These are phyloP conservation scores for Cecidostiba fungosa DNA, from an alignment of 2,888 invertebrate species.

Conservation along the genomic window DNA sequence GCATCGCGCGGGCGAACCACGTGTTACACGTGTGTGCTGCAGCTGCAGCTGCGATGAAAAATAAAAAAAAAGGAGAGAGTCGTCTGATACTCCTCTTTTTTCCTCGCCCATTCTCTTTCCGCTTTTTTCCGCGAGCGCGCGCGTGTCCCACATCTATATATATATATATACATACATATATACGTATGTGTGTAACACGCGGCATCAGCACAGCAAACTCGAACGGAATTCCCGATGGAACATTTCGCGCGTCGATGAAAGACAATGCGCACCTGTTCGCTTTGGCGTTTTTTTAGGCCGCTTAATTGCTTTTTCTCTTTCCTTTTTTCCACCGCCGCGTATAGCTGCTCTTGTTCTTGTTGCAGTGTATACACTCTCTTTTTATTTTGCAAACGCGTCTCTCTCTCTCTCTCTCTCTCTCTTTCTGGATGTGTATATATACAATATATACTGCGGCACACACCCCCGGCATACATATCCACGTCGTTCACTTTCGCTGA, in stretches of 20 bases:
- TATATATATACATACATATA: no score
- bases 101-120: slow-evolving; percentile 46
- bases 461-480: slow-evolving; percentile 20
- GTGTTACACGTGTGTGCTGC: slow-evolving; percentile 46
- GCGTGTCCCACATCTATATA: slow-evolving; percentile 8
- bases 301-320: slow-evolving; percentile 63
- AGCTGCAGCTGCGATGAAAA: not conserved
- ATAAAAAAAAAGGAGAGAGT: not conserved
- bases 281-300: slow-evolving; percentile 52
- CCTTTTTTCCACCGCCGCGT: not conserved
- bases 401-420: not conserved
- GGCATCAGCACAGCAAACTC: slow-evolving; percentile 45
- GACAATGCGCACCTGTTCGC: slow-evolving; percentile 56
- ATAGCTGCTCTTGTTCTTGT: not conserved
- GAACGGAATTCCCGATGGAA: slow-evolving; percentile 63
- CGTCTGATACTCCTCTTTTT: slow-evolving; percentile 18
- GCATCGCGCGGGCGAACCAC: slow-evolving; percentile 41
- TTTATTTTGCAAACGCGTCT: slow-evolving; percentile 3
- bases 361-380: not conserved
- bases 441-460: no score
- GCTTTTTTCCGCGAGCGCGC: slow-evolving; percentile 32
- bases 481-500: slow-evolving; percentile 60
- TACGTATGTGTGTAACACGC: not conserved
- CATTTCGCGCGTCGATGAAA: slow-evolving; percentile 65
- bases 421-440: not conserved